These are phyloP conservation scores for Sebastes flavidus DNA, from an alignment of 2,797 vertebrate genomes.

Conservation along the genomic window DNA sequence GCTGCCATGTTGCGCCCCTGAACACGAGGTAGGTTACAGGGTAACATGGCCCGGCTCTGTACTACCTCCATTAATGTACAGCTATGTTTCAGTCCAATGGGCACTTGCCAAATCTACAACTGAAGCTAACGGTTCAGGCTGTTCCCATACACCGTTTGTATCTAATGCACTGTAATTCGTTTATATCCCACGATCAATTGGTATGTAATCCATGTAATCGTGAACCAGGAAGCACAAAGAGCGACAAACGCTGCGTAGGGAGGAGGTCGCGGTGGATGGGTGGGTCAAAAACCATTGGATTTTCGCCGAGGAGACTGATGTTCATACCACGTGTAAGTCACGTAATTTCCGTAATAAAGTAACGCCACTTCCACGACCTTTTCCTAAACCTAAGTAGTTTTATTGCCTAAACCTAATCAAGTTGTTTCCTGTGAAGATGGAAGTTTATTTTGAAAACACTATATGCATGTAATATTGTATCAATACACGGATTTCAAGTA, in stretches of 20 bases:
- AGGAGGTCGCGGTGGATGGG: too few relatives aligned
- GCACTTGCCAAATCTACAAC: neutral
- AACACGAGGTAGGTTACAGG: conserved; percentile 3
- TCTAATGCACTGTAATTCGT: too few relatives aligned
- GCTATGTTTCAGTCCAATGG: neutral
- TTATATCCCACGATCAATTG: too few relatives aligned
- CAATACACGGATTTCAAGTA: rapidly evolving
- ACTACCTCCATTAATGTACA: neutral
- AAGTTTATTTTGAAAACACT: too few relatives aligned
- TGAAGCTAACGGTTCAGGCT: neutral
- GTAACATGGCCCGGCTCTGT: neutral
- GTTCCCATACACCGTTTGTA: neutral
- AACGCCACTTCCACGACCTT: too few relatives aligned
- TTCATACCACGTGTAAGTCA: too few relatives aligned
- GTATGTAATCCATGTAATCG: too few relatives aligned
- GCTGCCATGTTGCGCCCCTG: conserved; percentile 29
- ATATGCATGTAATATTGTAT: too few relatives aligned
- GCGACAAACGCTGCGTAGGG: too few relatives aligned
- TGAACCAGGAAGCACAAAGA: rapidly evolving
- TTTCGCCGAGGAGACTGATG: rapidly evolving
- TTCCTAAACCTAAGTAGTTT: too few relatives aligned
- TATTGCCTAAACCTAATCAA: rapidly evolving
- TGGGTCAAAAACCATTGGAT: rapidly evolving
- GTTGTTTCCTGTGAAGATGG: too few relatives aligned
- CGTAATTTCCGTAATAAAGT: too few relatives aligned